These are phyloP conservation scores for Agriopis leucophaearia DNA, from an alignment of 2,888 invertebrate species.

Conservation along the genomic window DNA sequence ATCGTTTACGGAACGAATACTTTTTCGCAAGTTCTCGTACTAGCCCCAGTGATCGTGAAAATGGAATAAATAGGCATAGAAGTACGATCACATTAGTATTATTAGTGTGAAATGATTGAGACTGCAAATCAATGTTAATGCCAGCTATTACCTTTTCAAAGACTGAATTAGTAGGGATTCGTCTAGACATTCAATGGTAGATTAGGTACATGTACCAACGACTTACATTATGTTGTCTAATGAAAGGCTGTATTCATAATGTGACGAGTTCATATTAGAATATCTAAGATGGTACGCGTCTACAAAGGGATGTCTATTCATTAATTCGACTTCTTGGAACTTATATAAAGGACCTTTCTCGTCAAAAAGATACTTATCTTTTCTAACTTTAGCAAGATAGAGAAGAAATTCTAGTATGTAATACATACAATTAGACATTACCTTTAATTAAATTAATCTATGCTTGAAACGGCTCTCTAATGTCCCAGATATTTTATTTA, in stretches of 20 bases:
- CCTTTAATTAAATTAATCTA: no score
- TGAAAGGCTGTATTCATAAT: constrained; percentile 20
- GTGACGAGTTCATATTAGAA: constrained; percentile 6
- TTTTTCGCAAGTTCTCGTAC: no score
- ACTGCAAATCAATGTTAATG: constrained; percentile 33
- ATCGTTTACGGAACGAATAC: no score
- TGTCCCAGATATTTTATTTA: no score
- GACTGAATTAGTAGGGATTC: constrained; percentile 31
- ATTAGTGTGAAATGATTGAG: neutral
- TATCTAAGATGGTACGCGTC: neutral
- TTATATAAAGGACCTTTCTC: neutral
- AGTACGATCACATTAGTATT: neutral
- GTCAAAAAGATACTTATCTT: neutral
- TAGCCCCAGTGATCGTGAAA: no score
- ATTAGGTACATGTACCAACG: constrained; percentile 20
- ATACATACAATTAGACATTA: neutral
- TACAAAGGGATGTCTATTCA: constrained; percentile 3
- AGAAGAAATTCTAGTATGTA: neutral
- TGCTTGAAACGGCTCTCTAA: no score
- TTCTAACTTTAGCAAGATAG: neutral
- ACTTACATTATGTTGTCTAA: constrained; percentile 13
- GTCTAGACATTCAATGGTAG: constrained; percentile 37
- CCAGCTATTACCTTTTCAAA: constrained; percentile 26
- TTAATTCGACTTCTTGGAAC: neutral
- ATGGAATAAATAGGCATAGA: neutral